Evolutionary conservation across 2,888 invertebrate genomes (phyloP).

Genomic region (Anodontia alba): DNA sequence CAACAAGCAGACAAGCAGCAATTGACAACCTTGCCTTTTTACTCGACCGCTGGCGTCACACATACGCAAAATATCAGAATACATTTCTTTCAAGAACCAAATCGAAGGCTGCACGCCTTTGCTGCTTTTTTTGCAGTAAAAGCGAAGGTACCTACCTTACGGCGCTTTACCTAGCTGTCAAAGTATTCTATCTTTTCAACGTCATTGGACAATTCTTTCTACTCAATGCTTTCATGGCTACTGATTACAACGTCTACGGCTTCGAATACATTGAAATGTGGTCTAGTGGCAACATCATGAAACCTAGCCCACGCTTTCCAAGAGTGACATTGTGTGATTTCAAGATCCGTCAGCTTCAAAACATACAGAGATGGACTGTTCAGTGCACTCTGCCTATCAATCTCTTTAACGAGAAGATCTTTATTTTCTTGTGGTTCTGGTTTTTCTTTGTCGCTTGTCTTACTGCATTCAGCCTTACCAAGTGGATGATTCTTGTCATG

Average conservation of each 20-base stretch:
- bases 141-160: conserved; percentile 76
- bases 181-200: conserved; percentile 75
- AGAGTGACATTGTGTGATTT: conserved; percentile 80
- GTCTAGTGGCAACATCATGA: conserved; percentile 65
- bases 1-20: too few relatives aligned
- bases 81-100: too few relatives aligned
- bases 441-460: conserved; percentile 63
- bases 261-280: conserved; percentile 70
- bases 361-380: conserved; percentile 68
- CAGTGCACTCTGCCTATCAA: conserved; percentile 76
- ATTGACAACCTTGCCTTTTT: too few relatives aligned
- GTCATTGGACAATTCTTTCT: conserved; percentile 79
- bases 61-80: too few relatives aligned
- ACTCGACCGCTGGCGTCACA: too few relatives aligned
- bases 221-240: conserved; percentile 74
- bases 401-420: conserved; percentile 76
- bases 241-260: conserved; percentile 72
- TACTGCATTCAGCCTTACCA: conserved; percentile 52
- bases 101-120: conserved; percentile 41
- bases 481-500: conserved; percentile 67
- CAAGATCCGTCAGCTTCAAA: conserved; percentile 73
- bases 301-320: conserved; percentile 75
- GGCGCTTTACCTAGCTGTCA: conserved; percentile 75
- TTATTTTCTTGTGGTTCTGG: conserved; percentile 76
- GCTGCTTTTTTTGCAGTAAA: conserved; percentile 72